A percentile compares a stretch with the other conserved stretches of the same genome.
Evolutionary conservation across 2,888 invertebrate species (phyloP).

Genomic region (Mystacides longicornis): DNA sequence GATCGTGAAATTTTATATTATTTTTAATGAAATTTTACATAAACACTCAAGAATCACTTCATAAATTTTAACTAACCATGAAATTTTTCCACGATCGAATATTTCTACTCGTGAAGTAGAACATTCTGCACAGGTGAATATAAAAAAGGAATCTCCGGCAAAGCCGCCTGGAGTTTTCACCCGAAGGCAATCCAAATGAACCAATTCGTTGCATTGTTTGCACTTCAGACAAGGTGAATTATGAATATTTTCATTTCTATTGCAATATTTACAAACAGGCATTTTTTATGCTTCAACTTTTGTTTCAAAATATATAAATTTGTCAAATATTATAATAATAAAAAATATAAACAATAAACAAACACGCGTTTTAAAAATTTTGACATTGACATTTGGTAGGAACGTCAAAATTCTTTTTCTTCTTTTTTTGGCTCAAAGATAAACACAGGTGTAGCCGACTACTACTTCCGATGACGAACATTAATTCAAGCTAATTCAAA

Average conservation of each 20-base stretch:
- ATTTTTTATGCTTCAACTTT: neutral
- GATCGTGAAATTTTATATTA: neutral
- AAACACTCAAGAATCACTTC: neutral
- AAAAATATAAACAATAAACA: neutral
- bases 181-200: slow-evolving; percentile 61
- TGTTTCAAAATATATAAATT: neutral
- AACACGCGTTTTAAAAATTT: too few species aligned
- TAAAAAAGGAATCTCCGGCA: slow-evolving; percentile 68
- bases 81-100: slow-evolving; percentile 57
- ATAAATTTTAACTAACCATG: slow-evolving; percentile 49
- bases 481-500: too few species aligned
- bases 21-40: too few species aligned
- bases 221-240: slow-evolving; percentile 55
- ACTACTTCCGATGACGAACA: too few species aligned
- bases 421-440: too few species aligned
- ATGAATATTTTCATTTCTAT: slow-evolving; percentile 46
- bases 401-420: too few species aligned
- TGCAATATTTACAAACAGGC: slow-evolving; percentile 49
- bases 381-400: too few species aligned
- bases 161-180: slow-evolving; percentile 63
- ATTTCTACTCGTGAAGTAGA: slow-evolving; percentile 48
- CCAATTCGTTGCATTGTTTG: slow-evolving; percentile 48
- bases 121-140: slow-evolving; percentile 62
- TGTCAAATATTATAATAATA: neutral
- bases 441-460: too few species aligned